Evolutionary conservation across 2,113 vertebrate species (phyloP).

Genomic region (Climacteris rufus): DNA sequence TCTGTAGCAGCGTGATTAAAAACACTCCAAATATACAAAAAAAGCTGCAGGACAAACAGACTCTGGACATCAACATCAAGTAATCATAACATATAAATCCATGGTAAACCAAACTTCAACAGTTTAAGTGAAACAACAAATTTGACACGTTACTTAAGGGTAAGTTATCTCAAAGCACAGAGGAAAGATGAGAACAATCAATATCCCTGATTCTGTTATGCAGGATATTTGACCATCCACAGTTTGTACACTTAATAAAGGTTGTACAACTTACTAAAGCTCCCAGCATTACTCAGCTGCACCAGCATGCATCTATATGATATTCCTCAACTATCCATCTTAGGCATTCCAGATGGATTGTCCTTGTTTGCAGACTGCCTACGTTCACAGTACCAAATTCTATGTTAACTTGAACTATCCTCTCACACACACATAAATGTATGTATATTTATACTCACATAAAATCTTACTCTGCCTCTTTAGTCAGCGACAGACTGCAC

Average conservation of each 20-base stretch:
- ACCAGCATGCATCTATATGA: neutral
- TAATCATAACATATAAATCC: neutral
- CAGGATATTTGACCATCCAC: neutral
- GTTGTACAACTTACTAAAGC: neutral
- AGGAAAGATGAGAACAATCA: neutral
- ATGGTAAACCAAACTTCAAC: neutral
- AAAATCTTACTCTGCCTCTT: neutral
- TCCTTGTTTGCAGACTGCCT: neutral
- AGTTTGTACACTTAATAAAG: neutral
- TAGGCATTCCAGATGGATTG: neutral
- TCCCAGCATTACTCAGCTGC: neutral
- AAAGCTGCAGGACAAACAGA: neutral
- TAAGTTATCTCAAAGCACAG: neutral
- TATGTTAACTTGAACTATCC: neutral
- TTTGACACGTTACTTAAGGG: neutral
- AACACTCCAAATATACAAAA: neutral
- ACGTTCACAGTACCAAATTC: neutral
- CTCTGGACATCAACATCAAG: neutral
- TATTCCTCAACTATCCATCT: neutral
- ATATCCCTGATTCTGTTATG: neutral
- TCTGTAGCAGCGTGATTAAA: neutral
- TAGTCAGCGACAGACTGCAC: neutral
- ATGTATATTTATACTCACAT: neutral
- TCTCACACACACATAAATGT: neutral
- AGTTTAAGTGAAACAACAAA: neutral